Evolutionary conservation across 2,797 vertebrate species (phyloP), one percentile per base, ranked within the genome.

Genomic region (Numenius phaeopus): DNA sequence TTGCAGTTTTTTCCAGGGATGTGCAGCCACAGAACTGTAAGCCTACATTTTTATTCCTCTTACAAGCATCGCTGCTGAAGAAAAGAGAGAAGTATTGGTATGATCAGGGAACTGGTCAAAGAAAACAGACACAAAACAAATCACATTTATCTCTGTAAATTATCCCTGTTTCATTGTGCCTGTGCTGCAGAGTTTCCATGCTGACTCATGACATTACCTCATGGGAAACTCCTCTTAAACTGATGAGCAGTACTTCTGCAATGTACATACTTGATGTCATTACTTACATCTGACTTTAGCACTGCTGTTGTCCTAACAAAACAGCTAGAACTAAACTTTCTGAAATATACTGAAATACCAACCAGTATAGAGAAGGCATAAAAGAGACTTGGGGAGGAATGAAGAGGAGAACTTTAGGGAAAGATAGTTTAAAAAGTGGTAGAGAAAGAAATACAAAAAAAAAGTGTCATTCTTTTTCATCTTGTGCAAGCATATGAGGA

Each of bases 131-230:
- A 79, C 59, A 88, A 89, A 93, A 40, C 67, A 83, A 71, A 91
- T 89, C 44, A 80, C 30, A 26, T 21, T 80, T 61, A 95, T 81
- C 90, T 94, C 59, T 30, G 52, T 32, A 94, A 90, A 90, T 89
- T 93, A 87, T 9, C 61, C 71, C 77, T 79, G 49, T 85, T 91
- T 96, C 83, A 1, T 83, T 89, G 86, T 65, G 90, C 73, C 39
- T 91, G 66, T 92, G 40, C 40, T 54, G 16, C 40, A 58, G 21
- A 86, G 61, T 73, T 67, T 78, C 52, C 40, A 42, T 2, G 61
- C 72, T 97, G 96, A 97, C 77, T 98, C 96, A 96, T 54, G 42
- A 49, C 94, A 94, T 98, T 97, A 97, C 69, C 73, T 96, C 96
- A 96, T 97, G 96, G 90, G 97, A 98, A 98, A 83, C 52, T 97